These are phyloP conservation scores for Poecile montanus DNA, from an alignment of 2,797 vertebrate species.

Conservation along the genomic window DNA sequence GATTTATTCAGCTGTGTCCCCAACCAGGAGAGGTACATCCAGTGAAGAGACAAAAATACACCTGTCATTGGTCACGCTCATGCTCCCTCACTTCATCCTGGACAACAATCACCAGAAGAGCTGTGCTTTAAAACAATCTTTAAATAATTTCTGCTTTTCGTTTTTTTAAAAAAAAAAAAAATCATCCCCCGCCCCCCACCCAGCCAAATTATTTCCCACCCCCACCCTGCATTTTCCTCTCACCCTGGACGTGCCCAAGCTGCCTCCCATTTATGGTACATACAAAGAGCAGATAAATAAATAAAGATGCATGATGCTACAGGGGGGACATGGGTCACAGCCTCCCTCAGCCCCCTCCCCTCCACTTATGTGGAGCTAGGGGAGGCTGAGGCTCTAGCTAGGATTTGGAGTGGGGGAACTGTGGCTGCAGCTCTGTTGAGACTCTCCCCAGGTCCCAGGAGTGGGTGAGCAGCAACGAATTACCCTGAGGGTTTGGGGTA, in stretches of 20 bases:
- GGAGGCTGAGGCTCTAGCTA: background rate
- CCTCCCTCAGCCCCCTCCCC: background rate
- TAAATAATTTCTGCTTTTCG: constrained; percentile 67
- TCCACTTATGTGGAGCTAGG: background rate
- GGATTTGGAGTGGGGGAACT: background rate
- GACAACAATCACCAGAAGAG: constrained; percentile 36
- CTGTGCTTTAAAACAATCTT: constrained; percentile 68
- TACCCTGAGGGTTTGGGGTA: constrained; percentile 29
- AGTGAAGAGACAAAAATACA: constrained; percentile 62
- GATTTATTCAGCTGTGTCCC: constrained; percentile 54
- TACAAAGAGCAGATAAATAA: constrained; percentile 67
- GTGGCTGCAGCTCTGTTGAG: background rate
- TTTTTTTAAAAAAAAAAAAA: background rate
- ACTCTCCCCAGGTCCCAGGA: background rate
- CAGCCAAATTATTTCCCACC: background rate
- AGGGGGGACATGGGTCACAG: background rate
- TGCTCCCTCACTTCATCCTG: background rate
- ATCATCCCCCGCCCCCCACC: no score
- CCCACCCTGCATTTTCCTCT: background rate
- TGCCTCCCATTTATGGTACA: constrained; percentile 25
- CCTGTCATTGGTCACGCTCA: accelerated
- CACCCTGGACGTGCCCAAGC: background rate
- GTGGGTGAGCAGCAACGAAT: constrained; percentile 11
- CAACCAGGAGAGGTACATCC: constrained; percentile 47
- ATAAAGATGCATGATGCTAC: constrained; percentile 23